Percentiles rank a stretch among this genome's conserved stretches.
phyloP scores from a whole-genome alignment of 2,888 invertebrate genomes.

The Hypolimnas misippus region DNA sequence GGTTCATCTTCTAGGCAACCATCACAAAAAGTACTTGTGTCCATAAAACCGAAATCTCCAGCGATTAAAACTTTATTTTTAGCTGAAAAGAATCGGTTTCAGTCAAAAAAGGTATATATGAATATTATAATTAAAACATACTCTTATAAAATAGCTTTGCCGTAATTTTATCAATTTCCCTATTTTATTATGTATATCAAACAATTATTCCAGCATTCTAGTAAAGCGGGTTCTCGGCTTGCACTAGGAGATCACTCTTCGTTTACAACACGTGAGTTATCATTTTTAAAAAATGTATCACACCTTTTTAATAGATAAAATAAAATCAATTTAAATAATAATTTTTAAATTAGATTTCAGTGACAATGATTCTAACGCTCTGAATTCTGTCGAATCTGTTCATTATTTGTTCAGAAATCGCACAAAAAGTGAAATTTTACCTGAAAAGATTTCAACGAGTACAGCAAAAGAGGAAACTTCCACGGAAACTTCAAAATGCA shows the following conservation, averaged over 20 bases:
- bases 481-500: slow-evolving; percentile 53
- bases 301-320: too few relatives aligned
- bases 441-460: slow-evolving; percentile 51
- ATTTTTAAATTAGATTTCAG: too few relatives aligned
- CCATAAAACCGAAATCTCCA: slow-evolving; percentile 66
- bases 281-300: slow-evolving; percentile 1
- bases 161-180: neutral
- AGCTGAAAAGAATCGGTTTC: slow-evolving; percentile 65
- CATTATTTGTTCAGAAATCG: slow-evolving; percentile 43
- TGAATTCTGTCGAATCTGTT: slow-evolving; percentile 52
- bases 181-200: neutral
- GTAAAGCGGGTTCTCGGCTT: slow-evolving; percentile 64
- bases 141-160: too few relatives aligned
- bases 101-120: slow-evolving; percentile 58
- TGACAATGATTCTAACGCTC: slow-evolving; percentile 54
- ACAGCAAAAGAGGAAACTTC: slow-evolving; percentile 35
- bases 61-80: slow-evolving; percentile 69
- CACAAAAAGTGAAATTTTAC: slow-evolving; percentile 49
- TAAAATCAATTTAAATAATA: too few relatives aligned
- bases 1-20: slow-evolving; percentile 50
- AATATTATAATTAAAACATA: slow-evolving; percentile 2
- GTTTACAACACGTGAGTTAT: slow-evolving; percentile 62
- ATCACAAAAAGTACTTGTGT: slow-evolving; percentile 67
- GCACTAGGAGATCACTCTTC: slow-evolving; percentile 74
- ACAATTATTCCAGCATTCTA: slow-evolving; percentile 59